These are phyloP conservation scores for Pogonus chalceus DNA, from an alignment of 1,140 invertebrate species.

Conservation along the genomic window DNA sequence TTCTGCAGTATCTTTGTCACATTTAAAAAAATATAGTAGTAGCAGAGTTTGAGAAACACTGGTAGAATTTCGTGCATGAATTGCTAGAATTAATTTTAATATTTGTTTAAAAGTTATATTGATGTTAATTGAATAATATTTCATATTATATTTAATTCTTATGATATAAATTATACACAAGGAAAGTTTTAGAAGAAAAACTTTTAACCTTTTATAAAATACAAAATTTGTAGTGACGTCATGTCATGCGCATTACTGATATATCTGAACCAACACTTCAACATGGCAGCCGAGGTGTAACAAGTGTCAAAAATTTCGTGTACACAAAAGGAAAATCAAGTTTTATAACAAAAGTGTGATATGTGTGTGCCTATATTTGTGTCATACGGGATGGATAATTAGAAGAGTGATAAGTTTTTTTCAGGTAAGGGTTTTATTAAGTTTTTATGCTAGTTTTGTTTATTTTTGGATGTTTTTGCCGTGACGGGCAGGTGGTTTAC, in stretches of 20 bases:
- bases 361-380: background rate
- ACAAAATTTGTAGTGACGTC: background rate
- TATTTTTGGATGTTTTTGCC: conserved; percentile 1
- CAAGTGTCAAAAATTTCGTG: conserved; percentile 8
- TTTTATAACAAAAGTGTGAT: background rate
- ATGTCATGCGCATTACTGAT: background rate
- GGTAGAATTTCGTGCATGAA: background rate
- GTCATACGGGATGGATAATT: background rate
- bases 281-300: conserved; percentile 8
- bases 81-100: too few relatives aligned
- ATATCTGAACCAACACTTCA: background rate
- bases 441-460: background rate
- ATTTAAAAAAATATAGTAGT: too few relatives aligned
- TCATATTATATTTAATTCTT: too few relatives aligned
- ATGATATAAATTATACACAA: too few relatives aligned
- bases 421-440: background rate
- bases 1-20: too few relatives aligned
- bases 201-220: background rate
- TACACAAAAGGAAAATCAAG: background rate
- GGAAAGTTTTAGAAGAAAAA: too few relatives aligned
- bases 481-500: conserved; percentile 1
- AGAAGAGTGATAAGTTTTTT: background rate
- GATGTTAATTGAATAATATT: background rate
- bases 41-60: too few relatives aligned
- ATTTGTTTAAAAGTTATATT: background rate